Evolutionary conservation across 2,797 vertebrate genomes (phyloP), one percentile per base, ranked within the genome.

Genomic region (Platyrinchus mystaceus): DNA sequence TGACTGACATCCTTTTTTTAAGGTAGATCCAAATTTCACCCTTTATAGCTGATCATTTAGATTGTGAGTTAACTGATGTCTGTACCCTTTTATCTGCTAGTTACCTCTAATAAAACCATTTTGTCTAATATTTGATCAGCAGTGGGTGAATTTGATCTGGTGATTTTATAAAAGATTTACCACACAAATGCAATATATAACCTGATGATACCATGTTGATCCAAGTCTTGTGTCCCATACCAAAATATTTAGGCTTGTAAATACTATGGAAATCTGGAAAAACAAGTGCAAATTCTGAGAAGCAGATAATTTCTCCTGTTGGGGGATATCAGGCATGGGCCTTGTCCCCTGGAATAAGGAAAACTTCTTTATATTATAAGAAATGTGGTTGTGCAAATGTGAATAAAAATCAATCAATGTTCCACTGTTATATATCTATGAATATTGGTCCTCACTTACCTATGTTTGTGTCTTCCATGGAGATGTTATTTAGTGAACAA

Each of bases 111-210:
- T 34, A 19, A 68, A 39, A 68, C 14, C 2, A 10, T 37, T 55
- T 83, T 47, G 12, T 73, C 22, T 30, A 43, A 32, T n/a, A 14
- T 21, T 50, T 5, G 1, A 22, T 84, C 21, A 56, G 15, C 26
- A 71, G 30, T 28, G 39, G 20, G 2, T 58, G 46, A 81, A 74
- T 68, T 83, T 34, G 30, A 49, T 49, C 32, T 68, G 49, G 28
- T 43, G 17, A 4, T 60, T 76, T 69, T 58, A 14, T 24, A 21
- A 16, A 34, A 52, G 20, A 26, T 75, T 30, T 63, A 16, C 14
- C 4, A 10, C 2, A 27, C 1, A 52, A 52, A 1, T 24, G 4
- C 9, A 4, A 5, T 10, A 32, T 47, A 18, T 36, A 60, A 37
- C 3, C 7, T 63, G 59, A 46, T 44, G 34, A 14, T 14, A n/a